Evolutionary conservation across 2,113 vertebrate species (phyloP), one percentile per base, ranked within the genome.

Genomic region (Silurus meridionalis): DNA sequence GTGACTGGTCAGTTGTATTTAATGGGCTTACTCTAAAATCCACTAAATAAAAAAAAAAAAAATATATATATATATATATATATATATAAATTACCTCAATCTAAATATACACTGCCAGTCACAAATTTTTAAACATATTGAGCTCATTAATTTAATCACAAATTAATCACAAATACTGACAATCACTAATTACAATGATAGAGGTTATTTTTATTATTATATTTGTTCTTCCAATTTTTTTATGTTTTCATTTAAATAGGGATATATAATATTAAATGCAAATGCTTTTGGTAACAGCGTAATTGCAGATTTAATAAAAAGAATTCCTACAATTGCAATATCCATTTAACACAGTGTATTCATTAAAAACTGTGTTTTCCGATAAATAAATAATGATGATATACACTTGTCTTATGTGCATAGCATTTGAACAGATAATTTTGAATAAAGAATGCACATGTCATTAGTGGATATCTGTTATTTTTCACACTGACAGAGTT

Each of bases 391-490:
- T 6, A 37, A 74, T 6, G 19, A 78, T 17, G 13, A 55, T 25
- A 55, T 6, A 78, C 25, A 80, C 61, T 21, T 58, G 25, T 60
- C 57, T 61, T 25, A 55, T 14, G 52, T 8, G 11, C 50, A 15
- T 7, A 48, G 46, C 17, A 61, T 17, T 6, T 60, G 4, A 80
- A 58, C 53, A 37, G 77, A 60, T 61, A 46, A 61, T 80, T 80
- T 61, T 48, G 61, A 48, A 60, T 61, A 11, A 80, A 21, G 15
- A 23, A 61, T 48, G 78, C 17, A 13, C 28, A 80, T 80, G 78
- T 80, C 55, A 37, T 60, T 11, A 80, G 78, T 17, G 55, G 78
- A 60, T 80, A 9, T 37, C 78, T 80, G 78, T 55, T 80, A 21
- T 80, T 80, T 61, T 60, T 80, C 57, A 60, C 55, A 37, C 55